Percentiles rank a stretch among this genome's conserved stretches.
Evolutionary conservation across 2,113 vertebrate genomes (phyloP).

Genomic region (Nematolebias whitei): DNA sequence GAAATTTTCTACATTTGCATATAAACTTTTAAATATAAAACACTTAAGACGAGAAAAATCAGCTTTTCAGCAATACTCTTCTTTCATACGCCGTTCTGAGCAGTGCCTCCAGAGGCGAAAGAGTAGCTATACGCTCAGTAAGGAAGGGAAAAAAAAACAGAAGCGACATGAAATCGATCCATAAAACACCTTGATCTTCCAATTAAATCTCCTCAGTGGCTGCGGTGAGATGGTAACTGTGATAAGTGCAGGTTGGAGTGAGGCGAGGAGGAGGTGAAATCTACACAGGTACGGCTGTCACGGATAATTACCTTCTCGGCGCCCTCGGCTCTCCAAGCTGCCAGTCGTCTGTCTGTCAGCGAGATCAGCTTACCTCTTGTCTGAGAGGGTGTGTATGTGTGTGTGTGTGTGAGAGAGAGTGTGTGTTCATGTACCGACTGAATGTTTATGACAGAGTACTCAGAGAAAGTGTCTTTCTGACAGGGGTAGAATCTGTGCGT

Average conservation of each 20-base stretch:
- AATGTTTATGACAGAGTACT: constrained; percentile 27
- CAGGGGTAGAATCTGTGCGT: constrained; percentile 26
- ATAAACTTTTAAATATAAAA: too few relatives aligned
- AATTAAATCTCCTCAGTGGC: constrained; percentile 64
- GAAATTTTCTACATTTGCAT: too few relatives aligned
- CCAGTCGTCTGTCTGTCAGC: constrained; percentile 71
- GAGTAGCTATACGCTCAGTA: background rate
- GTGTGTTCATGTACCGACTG: constrained; percentile 25
- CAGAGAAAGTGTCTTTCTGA: constrained; percentile 29
- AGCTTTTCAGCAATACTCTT: background rate
- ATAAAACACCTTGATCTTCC: constrained; percentile 72
- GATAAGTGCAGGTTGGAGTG: constrained; percentile 72
- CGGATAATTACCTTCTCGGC: constrained; percentile 76
- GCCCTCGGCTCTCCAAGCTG: constrained; percentile 58
- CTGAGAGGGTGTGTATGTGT: constrained; percentile 59
- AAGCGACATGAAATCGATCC: constrained; percentile 66
- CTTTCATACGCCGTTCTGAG: background rate
- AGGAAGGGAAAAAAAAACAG: constrained; percentile 25
- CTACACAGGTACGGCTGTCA: constrained; percentile 78
- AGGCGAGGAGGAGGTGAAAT: constrained; percentile 58
- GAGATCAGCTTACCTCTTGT: constrained; percentile 70
- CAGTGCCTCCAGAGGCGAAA: constrained; percentile 50
- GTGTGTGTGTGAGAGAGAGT: constrained; percentile 15
- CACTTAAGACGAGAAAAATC: background rate
- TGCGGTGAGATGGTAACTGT: constrained; percentile 65